These are phyloP conservation scores for Drosophila burlai DNA, from an alignment of 1,140 invertebrate genomes.

Conservation along the genomic window DNA sequence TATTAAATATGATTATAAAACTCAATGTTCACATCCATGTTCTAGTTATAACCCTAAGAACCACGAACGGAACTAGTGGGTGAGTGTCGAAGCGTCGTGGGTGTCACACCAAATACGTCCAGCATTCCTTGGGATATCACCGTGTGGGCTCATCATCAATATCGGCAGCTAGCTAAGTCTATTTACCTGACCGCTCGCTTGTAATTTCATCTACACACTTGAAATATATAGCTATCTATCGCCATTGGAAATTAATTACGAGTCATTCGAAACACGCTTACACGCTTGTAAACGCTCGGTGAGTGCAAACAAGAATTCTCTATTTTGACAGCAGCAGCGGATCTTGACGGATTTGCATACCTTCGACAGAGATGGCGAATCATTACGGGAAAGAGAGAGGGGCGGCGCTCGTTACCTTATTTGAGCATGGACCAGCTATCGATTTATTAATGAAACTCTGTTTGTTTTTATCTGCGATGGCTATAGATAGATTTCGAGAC, in stretches of 20 bases:
- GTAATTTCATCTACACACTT: constrained; percentile 60
- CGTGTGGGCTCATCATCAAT: constrained; percentile 67
- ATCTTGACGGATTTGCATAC: constrained; percentile 71
- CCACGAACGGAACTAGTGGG: constrained; percentile 31
- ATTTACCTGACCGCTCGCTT: constrained; percentile 46
- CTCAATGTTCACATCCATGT: not conserved
- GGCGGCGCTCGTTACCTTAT: constrained; percentile 65
- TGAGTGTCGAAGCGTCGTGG: constrained; percentile 20
- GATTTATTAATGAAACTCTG: constrained; percentile 76
- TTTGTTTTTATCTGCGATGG: constrained; percentile 37
- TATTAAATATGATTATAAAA: not conserved
- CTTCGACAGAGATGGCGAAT: constrained; percentile 30
- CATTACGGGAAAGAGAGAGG: constrained; percentile 35
- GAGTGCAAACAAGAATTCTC: constrained; percentile 59
- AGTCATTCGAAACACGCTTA: constrained; percentile 75
- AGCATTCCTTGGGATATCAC: constrained; percentile 58
- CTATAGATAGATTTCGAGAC: constrained; percentile 56
- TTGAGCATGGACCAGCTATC: constrained; percentile 61
- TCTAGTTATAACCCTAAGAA: constrained; percentile 16
- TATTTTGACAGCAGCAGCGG: constrained; percentile 25
- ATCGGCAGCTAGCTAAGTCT: constrained; percentile 26
- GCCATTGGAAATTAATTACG: constrained; percentile 79
- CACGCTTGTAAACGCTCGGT: constrained; percentile 52
- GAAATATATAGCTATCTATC: constrained; percentile 36
- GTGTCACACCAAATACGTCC: constrained; percentile 58